Conservation (phyloP, 2,888 invertebrate species). For the Pseudoips prasinana region DNA sequence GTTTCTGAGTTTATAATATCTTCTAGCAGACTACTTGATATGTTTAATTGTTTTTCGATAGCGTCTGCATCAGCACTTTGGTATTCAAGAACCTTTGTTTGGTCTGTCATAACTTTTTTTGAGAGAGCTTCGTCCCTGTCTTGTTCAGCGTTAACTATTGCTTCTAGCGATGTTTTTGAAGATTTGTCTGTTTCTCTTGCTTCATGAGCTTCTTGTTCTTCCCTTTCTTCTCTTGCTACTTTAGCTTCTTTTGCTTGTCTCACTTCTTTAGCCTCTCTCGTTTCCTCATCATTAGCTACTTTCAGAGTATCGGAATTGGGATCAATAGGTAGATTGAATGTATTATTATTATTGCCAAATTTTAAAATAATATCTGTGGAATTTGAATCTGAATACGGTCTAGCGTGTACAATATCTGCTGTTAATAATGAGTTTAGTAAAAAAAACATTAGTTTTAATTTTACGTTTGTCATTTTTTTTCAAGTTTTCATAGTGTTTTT, state of each 20-base stretch:
- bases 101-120: conserved; percentile 47
- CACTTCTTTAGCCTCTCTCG: not conserved
- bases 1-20: conserved; percentile 75
- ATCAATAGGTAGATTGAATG: conserved; percentile 64
- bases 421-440: conserved; percentile 63
- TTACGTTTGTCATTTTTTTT: conserved; percentile 73
- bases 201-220: conserved; percentile 21
- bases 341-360: conserved; percentile 55
- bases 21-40: conserved; percentile 70
- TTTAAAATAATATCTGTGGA: conserved; percentile 54
- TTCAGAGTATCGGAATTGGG: conserved; percentile 68
- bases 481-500: conserved; percentile 45
- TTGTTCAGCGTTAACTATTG: conserved; percentile 65
- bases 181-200: conserved; percentile 54
- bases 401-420: conserved; percentile 62
- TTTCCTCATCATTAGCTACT: conserved; percentile 51
- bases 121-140: conserved; percentile 64
- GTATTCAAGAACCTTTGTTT: conserved; percentile 40
- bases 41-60: conserved; percentile 63
- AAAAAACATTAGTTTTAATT: conserved; percentile 74
- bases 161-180: conserved; percentile 62
- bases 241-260: conserved; percentile 1
- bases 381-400: conserved; percentile 57
- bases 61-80: conserved; percentile 49
- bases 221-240: conserved; percentile 12